Base-by-base conservation (phyloP, 2,113 vertebrate genomes). In the Pica pica region DNA sequence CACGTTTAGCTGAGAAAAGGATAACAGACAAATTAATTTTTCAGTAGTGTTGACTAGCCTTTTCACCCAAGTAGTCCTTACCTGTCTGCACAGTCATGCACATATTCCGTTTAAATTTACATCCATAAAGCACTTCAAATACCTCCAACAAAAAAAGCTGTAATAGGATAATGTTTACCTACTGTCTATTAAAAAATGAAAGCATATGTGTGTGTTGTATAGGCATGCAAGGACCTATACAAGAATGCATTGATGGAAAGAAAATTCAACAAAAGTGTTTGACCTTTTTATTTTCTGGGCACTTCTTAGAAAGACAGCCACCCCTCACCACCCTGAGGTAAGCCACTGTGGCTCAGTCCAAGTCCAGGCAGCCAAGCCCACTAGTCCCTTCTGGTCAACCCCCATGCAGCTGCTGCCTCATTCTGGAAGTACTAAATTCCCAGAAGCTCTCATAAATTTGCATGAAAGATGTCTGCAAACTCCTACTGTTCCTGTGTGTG, bases 251-350 rank as follows among this genome's bases (percentile, higher is more conserved):
- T 49, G 37, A 75, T 49, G 13, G 56, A 57, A 75, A 70, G 56
- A 82, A 57, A 53, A 31, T 10, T 44, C 0, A 1, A 60, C 13
- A n/a, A 30, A 67, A 52, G 59, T 31, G 13, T 30, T 39, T 61
- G 46, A 57, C 15, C 2, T 44, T 84, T 84, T 87, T n/a, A 31
- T 90, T 84, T 87, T 69, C 30, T 63, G 14, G 13, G 28, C 16
- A 39, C 23, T 84, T 22, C n/a, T 63, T 57, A 30, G 27, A 17
- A 55, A 47, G 46, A 59, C 35, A 63, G 50, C 20, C 27, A 24
- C 14, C 10, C 21, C 23, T 15, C 21, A 39, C 41, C 0, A 0
- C 6, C 23, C 37, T 0, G 0, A 60, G 17, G 22, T n/a, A 46
- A 50, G 19, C 30, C 3, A 1, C 37, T 53, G 52, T 14, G 10